Conservation (phyloP, 2,888 invertebrate genomes). For the Stenotaenia linearis region DNA sequence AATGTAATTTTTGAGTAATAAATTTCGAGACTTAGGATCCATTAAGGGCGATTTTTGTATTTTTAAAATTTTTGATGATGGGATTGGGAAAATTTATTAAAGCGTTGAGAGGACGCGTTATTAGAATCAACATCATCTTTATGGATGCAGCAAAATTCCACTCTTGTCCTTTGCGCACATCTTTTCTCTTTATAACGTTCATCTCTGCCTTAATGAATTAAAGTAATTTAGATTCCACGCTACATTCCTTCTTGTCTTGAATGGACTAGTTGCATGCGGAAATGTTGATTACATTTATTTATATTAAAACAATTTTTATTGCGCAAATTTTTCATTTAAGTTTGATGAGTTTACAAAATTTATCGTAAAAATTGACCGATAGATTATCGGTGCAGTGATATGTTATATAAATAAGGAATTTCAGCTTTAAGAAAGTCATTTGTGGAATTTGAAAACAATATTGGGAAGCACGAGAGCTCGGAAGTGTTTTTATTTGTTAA, state of each 20-base stretch:
- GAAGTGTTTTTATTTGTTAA: no score
- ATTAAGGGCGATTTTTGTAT: neutral
- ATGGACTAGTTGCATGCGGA: conserved; percentile 9
- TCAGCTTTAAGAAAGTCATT: no score
- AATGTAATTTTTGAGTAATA: neutral
- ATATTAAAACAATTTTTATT: neutral
- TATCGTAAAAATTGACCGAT: no score
- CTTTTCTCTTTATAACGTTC: conserved; percentile 1
- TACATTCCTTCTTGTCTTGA: conserved; percentile 8
- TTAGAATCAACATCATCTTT: conserved; percentile 21
- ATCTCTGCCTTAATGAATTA: conserved; percentile 12
- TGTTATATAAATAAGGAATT: no score
- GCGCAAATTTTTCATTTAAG: neutral
- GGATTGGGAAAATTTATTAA: neutral
- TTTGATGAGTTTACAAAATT: neutral
- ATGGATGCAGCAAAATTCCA: conserved; percentile 20
- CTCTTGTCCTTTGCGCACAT: neutral
- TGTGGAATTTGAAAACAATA: no score
- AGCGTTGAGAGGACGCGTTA: conserved; percentile 1
- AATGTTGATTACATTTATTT: conserved; percentile 13
- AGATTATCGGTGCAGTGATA: no score
- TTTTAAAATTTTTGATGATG: neutral
- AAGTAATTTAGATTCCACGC: conserved; percentile 8
- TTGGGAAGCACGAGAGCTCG: no score
- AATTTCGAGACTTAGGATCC: neutral